These are phyloP conservation scores for Sebastes reedi DNA, from an alignment of 2,797 vertebrate genomes.

Conservation along the genomic window DNA sequence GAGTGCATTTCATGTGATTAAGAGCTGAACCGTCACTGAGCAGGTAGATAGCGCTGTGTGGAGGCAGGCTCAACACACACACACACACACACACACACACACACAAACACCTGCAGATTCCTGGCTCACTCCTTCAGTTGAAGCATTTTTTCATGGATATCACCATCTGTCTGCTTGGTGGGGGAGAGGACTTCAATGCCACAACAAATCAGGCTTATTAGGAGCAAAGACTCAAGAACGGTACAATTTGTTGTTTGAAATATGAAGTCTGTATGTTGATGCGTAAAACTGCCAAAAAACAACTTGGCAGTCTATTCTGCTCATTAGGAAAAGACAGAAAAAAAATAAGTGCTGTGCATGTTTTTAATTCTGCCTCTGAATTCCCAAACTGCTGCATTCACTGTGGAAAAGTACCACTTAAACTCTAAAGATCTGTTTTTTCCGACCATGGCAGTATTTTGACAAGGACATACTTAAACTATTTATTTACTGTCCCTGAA, in stretches of 20 bases:
- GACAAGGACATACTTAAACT: background rate
- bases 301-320: background rate
- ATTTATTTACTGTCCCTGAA: background rate
- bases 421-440: background rate
- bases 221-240: slow-evolving; percentile 14
- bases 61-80: slow-evolving; percentile 3
- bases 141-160: slow-evolving; percentile 26
- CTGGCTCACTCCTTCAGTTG: slow-evolving; percentile 34
- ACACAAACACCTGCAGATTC: slow-evolving; percentile 34
- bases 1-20: background rate
- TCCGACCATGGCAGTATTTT: background rate
- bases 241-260: slow-evolving; percentile 20
- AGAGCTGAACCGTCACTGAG: background rate
- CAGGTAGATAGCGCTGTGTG: background rate
- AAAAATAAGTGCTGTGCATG: background rate
- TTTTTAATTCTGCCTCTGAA: background rate
- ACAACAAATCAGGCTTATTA: slow-evolving; percentile 43
- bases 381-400: background rate
- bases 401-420: background rate
- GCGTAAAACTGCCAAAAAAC: background rate
- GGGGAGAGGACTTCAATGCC: slow-evolving; percentile 44
- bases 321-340: background rate
- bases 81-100: slow-evolving; percentile 10
- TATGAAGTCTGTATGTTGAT: background rate
- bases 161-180: slow-evolving; percentile 65